A percentile compares a stretch with the other conserved stretches of the same genome.
Conservation (phyloP, 1,140 invertebrate genomes). For the Drosophila burlai region DNA sequence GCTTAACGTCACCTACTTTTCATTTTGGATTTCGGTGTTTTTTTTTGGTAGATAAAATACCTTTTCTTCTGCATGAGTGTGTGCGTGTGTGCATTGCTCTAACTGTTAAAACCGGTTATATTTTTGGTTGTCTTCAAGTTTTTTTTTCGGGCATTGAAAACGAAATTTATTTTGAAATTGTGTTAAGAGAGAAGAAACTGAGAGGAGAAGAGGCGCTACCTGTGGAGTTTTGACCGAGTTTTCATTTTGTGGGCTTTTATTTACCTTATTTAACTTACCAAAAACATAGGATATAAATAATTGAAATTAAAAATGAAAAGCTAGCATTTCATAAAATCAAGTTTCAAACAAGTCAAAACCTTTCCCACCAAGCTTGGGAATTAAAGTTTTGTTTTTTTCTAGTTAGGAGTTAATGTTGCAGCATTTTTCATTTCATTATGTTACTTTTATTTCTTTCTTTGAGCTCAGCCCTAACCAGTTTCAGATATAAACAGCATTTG, state of each 20-base stretch:
- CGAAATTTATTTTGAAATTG: slow-evolving; percentile 72
- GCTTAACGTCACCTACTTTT: slow-evolving; percentile 81
- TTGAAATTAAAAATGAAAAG: too few species aligned
- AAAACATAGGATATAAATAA: too few species aligned
- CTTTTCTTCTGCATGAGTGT: slow-evolving; percentile 25
- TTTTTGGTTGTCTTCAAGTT: slow-evolving; percentile 18
- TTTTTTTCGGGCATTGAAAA: slow-evolving; percentile 75
- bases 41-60: slow-evolving; percentile 64
- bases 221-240: slow-evolving; percentile 67
- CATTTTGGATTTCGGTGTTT: slow-evolving; percentile 40
- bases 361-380: not conserved
- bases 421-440: slow-evolving; percentile 1
- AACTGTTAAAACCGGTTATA: slow-evolving; percentile 72
- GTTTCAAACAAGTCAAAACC: not conserved
- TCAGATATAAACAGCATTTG: slow-evolving; percentile 33
- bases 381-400: not conserved
- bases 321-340: not conserved
- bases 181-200: slow-evolving; percentile 39
- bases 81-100: slow-evolving; percentile 30
- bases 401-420: not conserved
- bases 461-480: slow-evolving; percentile 14
- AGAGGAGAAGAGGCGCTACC: slow-evolving; percentile 37
- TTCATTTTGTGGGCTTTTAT: slow-evolving; percentile 3
- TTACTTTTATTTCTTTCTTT: not conserved
- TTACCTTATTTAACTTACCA: not conserved